Base-by-base conservation (phyloP, 1,140 invertebrate species). In the Lepidurus packardi region DNA sequence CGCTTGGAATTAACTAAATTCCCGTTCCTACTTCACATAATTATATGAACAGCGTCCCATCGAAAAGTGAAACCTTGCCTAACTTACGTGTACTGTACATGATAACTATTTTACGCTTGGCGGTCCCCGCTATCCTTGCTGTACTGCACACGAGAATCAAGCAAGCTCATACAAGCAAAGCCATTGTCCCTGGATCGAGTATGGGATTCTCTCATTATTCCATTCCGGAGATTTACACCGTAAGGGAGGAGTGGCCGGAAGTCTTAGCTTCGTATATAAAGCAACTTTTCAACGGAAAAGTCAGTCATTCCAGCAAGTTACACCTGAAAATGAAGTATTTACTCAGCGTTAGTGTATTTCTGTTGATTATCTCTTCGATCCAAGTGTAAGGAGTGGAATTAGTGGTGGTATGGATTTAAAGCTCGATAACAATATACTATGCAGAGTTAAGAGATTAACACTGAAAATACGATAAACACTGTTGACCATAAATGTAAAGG, bases 231-330 rank as follows among this genome's bases (percentile, higher is more conserved):
- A 65, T 65, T 16, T 13, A 16, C 53, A 65, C 53, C 53, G 13
- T 65, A 65, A n/a, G 21, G 53, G 53, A 65, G 53, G 53, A 65
- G 53, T 65, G 16, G 21, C 53, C 53, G 53, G 53, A 65, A 65
- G 13, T 16, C 16, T 13, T 65, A 65, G 16, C 21, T 16, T 9
- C 53, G 4, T 65, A 65, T 65, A 65, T 65, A 65, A 65, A 16
- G 9, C 13, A 65, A 10, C 16, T 7, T 65, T 65, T 16, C 13
- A 21, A 1, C 4, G 13, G 16, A n/a, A 65, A 65, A 13, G 7
- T n/a, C 21, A 65, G 16, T 7, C 53, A 65, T 16, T 65, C 53
- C 53, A 65, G 53, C n/a, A 65, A 65, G 16, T 65, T 65, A 7
- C 21, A 7, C 21, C 21, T 21, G 13, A 65, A 65, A 16, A 65